phyloP scores from a whole-genome alignment of 2,113 vertebrate genomes.

The Zeus faber region DNA sequence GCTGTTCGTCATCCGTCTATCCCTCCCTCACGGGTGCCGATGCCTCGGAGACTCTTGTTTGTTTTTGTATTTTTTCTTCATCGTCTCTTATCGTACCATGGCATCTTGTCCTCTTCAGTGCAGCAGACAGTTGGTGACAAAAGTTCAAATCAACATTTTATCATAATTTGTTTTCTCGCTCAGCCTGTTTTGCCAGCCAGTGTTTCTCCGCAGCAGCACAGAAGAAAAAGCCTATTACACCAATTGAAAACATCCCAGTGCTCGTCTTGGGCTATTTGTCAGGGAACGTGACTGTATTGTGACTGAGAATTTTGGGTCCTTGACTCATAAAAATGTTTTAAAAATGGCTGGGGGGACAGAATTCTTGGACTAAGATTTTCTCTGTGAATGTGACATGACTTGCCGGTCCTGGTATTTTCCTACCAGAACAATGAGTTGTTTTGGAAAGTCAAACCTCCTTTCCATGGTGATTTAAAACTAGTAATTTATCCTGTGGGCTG shows the following conservation, averaged over 20 bases:
- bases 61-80: not conserved
- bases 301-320: too few species aligned
- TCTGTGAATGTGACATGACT: too few species aligned
- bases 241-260: not conserved
- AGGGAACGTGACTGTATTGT: not conserved
- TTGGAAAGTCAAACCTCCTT: too few species aligned
- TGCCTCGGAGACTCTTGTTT: not conserved
- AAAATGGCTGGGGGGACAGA: too few species aligned
- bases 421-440: too few species aligned
- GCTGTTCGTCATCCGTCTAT: slow-evolving; percentile 4
- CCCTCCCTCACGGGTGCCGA: not conserved
- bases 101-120: not conserved
- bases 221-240: too few species aligned
- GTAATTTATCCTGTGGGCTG: too few species aligned
- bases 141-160: not conserved
- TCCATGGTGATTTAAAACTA: too few species aligned
- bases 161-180: not conserved
- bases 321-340: too few species aligned
- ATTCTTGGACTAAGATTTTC: too few species aligned
- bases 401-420: too few species aligned
- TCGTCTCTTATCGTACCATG: not conserved
- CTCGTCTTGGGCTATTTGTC: not conserved
- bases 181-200: not conserved
- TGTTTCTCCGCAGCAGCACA: not conserved
- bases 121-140: not conserved